Percentiles rank a stretch among this genome's conserved stretches.
phyloP scores from a whole-genome alignment of 2,888 invertebrate genomes.

The Anaspis maculata region DNA sequence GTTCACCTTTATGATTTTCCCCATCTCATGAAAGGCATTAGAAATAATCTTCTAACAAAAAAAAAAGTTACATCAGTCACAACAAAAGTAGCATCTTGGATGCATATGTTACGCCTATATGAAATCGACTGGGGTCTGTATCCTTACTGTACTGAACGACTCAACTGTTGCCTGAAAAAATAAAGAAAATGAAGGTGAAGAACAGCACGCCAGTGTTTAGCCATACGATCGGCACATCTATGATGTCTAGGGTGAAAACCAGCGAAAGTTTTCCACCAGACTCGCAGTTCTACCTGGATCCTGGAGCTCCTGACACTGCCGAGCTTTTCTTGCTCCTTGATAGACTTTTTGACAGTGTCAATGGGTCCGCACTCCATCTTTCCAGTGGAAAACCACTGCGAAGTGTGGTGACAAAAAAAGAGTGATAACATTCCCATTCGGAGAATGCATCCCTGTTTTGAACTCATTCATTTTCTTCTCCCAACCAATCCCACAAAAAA shows the following conservation, averaged over 20 bases:
- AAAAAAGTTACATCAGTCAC: too few species aligned
- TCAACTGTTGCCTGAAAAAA: too few species aligned
- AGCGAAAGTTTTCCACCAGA: not conserved
- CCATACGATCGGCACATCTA: not conserved
- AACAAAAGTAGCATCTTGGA: not conserved
- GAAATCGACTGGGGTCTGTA: too few species aligned
- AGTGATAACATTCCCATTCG: not conserved
- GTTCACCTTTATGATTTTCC: conserved; percentile 18
- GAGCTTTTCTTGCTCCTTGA: not conserved
- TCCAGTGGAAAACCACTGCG: not conserved
- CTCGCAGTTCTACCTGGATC: not conserved
- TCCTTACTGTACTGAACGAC: too few species aligned
- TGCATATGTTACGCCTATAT: not conserved
- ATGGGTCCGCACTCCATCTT: not conserved
- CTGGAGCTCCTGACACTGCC: not conserved
- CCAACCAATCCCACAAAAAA: too few species aligned
- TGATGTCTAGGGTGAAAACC: not conserved
- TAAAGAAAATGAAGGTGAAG: not conserved
- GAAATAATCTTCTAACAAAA: conserved; percentile 16
- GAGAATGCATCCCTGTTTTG: not conserved
- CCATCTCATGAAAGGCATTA: conserved; percentile 16
- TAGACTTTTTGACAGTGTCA: not conserved
- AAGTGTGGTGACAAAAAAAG: not conserved
- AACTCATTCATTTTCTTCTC: too few species aligned
- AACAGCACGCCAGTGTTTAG: not conserved